These are phyloP conservation scores for Cygnus atratus DNA, from an alignment of 2,113 vertebrate genomes.

Conservation along the genomic window DNA sequence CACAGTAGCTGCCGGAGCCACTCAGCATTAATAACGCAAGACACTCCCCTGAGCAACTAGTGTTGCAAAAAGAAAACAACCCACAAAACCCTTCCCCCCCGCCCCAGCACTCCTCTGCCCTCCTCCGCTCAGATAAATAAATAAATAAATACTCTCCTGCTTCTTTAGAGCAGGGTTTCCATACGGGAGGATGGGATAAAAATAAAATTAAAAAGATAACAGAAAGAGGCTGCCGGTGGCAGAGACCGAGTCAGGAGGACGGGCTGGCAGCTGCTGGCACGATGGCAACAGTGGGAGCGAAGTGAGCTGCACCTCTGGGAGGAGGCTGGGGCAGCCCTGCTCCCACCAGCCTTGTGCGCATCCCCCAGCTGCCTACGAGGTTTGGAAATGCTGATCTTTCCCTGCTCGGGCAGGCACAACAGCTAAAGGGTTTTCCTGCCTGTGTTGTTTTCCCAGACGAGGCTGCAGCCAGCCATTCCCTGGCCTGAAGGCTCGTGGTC, in stretches of 20 bases:
- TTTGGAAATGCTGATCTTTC: neutral
- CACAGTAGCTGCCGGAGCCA: neutral
- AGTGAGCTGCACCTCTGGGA: neutral
- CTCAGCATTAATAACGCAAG: slow-evolving; percentile 37
- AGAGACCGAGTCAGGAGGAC: neutral
- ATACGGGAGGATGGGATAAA: neutral
- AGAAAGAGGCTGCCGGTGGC: neutral
- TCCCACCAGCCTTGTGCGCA: neutral
- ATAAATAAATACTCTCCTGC: neutral
- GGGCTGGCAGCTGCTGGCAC: neutral
- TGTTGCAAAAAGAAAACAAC: neutral
- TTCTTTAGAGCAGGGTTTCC: neutral
- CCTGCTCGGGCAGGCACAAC: neutral
- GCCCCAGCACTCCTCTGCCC: neutral
- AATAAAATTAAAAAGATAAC: neutral
- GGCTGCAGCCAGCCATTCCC: neutral
- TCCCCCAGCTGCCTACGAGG: neutral
- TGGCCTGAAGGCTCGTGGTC: neutral
- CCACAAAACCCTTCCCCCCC: neutral
- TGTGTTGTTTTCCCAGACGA: neutral
- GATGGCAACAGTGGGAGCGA: neutral
- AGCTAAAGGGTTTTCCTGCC: neutral
- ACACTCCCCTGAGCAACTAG: slow-evolving; percentile 49
- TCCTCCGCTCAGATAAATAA: neutral
- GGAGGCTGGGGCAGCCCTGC: neutral